Conservation (phyloP, 1,140 invertebrate species). For the Nixonia krombeini region DNA sequence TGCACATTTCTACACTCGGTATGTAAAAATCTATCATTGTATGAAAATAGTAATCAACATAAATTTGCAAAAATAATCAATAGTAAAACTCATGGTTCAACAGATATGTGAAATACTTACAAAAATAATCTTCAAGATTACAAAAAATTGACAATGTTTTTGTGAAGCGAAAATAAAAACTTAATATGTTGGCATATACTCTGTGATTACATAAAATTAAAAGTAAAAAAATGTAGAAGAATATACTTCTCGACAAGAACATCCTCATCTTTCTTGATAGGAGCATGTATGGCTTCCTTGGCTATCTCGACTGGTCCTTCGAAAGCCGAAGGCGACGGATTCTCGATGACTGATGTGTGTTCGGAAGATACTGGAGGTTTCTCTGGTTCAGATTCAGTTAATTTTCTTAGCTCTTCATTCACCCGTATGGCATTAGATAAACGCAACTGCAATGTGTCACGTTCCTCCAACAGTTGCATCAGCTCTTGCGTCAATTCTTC, state of each 20-base stretch:
- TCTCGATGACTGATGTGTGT: slow-evolving; percentile 37
- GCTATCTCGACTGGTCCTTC: slow-evolving; percentile 63
- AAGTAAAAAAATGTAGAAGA: no score
- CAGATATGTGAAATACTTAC: no score
- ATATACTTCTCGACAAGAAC: slow-evolving; percentile 67
- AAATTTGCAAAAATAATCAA: no score
- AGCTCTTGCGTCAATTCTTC: slow-evolving; percentile 91
- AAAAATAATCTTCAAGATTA: no score
- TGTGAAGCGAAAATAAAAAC: no score
- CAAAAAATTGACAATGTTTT: no score
- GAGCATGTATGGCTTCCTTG: slow-evolving; percentile 61
- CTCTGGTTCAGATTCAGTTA: slow-evolving; percentile 53
- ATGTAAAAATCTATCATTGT: no score
- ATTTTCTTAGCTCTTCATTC: slow-evolving; percentile 73
- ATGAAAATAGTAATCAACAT: no score
- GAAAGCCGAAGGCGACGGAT: slow-evolving; percentile 55
- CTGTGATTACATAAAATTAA: no score
- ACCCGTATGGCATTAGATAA: slow-evolving; percentile 84
- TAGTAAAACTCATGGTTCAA: no score
- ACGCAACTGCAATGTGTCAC: slow-evolving; percentile 85
- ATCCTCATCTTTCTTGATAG: slow-evolving; percentile 57
- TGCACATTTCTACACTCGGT: no score
- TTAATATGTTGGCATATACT: no score
- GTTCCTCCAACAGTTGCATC: slow-evolving; percentile 85
- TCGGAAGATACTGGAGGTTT: slow-evolving; percentile 34